A percentile compares a stretch with the other conserved stretches of the same genome.
Conservation (phyloP, 2,797 vertebrate genomes). For the Trachops cirrhosus region DNA sequence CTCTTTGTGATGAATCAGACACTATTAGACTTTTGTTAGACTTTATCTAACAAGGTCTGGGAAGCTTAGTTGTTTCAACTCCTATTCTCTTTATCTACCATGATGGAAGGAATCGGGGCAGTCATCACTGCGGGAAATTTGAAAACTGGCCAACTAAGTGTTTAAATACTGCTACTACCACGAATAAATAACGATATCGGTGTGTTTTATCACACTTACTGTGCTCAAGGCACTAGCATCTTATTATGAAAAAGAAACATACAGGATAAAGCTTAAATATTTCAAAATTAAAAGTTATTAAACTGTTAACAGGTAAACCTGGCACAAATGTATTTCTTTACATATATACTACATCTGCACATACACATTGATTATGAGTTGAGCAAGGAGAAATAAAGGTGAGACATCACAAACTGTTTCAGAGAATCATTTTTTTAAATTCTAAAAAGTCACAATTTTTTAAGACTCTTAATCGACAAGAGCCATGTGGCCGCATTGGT, state of each 20-base stretch:
- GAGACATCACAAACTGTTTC: too few species aligned
- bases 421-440: not conserved
- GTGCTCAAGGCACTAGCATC: not conserved
- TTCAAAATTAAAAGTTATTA: not conserved
- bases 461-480: not conserved
- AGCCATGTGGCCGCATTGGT: not conserved
- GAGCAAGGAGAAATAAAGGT: not conserved
- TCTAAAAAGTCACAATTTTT: not conserved
- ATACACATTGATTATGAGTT: not conserved
- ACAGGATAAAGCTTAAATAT: not conserved
- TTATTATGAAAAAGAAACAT: not conserved
- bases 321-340: not conserved
- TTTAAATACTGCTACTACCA: not conserved
- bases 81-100: not conserved
- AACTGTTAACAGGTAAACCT: not conserved
- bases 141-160: not conserved
- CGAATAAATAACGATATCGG: not conserved
- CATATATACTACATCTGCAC: not conserved
- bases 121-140: not conserved
- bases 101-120: not conserved
- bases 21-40: not conserved
- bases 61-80: not conserved
- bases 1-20: not conserved
- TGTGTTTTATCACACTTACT: not conserved
- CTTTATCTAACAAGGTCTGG: not conserved